These are phyloP conservation scores for Achroia grisella DNA, from an alignment of 1,140 invertebrate genomes.

Conservation along the genomic window DNA sequence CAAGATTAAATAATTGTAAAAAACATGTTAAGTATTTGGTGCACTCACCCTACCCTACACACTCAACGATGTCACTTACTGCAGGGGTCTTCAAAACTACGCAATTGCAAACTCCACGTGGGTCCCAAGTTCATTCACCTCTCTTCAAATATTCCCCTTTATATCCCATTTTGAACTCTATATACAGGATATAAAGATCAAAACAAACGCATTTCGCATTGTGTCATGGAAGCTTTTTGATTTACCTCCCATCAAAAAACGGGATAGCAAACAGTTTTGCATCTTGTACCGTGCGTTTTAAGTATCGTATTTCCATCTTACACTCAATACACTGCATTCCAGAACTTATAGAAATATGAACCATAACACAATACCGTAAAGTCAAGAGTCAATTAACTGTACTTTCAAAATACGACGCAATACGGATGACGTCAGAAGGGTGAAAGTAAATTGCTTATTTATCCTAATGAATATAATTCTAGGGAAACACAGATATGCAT, in stretches of 20 bases:
- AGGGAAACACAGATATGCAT: not conserved
- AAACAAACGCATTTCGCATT: slow-evolving; percentile 11
- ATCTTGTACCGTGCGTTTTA: too few species aligned
- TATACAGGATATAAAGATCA: slow-evolving; percentile 3
- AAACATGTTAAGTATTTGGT: slow-evolving; percentile 4
- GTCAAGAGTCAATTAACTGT: too few species aligned
- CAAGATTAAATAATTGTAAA: too few species aligned
- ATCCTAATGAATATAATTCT: slow-evolving; percentile 5
- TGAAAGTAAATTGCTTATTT: slow-evolving; percentile 2
- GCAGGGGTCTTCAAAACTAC: slow-evolving; percentile 61
- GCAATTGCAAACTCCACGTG: slow-evolving; percentile 60
- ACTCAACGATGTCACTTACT: slow-evolving; percentile 34
- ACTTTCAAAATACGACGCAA: not conserved
- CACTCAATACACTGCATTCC: too few species aligned
- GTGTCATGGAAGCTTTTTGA: not conserved
- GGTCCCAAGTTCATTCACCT: slow-evolving; percentile 48
- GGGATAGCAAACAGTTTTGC: too few species aligned
- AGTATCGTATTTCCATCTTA: too few species aligned
- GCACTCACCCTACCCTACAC: slow-evolving; percentile 30
- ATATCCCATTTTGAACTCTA: slow-evolving; percentile 5
- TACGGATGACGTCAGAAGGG: slow-evolving; percentile 3
- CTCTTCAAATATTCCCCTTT: slow-evolving; percentile 1
- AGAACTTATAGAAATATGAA: too few species aligned
- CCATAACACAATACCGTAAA: too few species aligned
- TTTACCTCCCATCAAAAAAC: not conserved